phyloP scores from a whole-genome alignment of 2,888 invertebrate genomes.

The Polyploca ridens region DNA sequence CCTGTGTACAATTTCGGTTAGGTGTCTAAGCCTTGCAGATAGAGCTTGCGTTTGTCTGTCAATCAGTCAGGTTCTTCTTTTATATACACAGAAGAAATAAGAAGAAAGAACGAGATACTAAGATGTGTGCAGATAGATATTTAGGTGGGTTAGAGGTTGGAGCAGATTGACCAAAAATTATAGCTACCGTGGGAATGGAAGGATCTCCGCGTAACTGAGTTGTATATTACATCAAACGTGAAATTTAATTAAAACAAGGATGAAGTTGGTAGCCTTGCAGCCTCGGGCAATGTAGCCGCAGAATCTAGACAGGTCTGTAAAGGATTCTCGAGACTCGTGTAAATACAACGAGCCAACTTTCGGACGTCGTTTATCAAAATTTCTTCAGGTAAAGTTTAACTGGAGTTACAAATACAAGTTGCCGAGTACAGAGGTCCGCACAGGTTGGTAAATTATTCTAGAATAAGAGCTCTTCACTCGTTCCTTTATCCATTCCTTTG shows the following conservation, averaged over 20 bases:
- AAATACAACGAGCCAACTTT: conserved; percentile 23
- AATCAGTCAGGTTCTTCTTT: no score
- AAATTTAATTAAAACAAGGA: not conserved
- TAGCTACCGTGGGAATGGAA: not conserved
- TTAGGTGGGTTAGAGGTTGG: no score
- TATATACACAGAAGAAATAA: no score
- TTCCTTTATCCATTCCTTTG: not conserved
- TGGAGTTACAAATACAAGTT: conserved; percentile 21
- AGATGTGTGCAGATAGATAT: no score
- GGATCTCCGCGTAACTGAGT: not conserved
- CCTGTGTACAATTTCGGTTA: no score
- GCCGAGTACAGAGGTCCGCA: not conserved
- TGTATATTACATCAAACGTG: not conserved
- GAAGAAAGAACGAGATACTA: not conserved
- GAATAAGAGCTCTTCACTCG: not conserved
- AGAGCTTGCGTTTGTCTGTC: no score
- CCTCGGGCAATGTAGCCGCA: not conserved
- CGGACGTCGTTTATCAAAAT: conserved; percentile 39
- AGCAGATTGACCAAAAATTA: not conserved
- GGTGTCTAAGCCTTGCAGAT: no score
- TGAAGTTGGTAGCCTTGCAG: not conserved
- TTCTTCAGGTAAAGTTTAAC: conserved; percentile 31
- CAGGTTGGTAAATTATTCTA: not conserved
- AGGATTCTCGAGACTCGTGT: conserved; percentile 28
- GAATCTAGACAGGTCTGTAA: conserved; percentile 29